These are phyloP conservation scores for Oegoconia quadripuncta DNA, from an alignment of 2,888 invertebrate genomes.

Conservation along the genomic window DNA sequence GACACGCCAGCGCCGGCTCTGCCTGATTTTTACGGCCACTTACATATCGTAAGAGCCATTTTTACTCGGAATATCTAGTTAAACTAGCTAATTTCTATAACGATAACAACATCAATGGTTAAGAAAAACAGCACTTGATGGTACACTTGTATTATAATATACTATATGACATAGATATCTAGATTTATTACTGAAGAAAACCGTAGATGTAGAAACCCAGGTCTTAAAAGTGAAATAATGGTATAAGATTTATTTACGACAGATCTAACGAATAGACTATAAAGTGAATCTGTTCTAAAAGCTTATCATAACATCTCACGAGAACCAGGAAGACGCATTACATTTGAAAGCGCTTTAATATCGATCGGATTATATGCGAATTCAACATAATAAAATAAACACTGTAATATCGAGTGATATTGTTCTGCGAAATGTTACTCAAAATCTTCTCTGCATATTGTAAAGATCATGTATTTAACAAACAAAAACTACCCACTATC, in stretches of 20 bases:
- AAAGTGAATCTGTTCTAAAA: constrained; percentile 6
- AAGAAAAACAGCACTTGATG: constrained; percentile 1
- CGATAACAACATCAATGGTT: constrained; percentile 2
- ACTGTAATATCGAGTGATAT: background rate
- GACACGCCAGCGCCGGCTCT: constrained; percentile 60
- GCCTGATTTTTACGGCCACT: constrained; percentile 68
- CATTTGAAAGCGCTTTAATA: constrained; percentile 47
- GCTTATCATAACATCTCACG: constrained; percentile 41
- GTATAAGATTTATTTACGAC: background rate
- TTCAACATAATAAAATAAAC: constrained; percentile 41
- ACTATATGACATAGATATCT: no score
- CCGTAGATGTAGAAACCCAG: no score
- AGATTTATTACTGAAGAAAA: no score
- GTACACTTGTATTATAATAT: no score
- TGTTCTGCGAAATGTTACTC: background rate
- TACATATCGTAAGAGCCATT: constrained; percentile 34
- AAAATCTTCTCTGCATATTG: background rate
- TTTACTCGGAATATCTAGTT: constrained; percentile 8
- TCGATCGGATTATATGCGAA: constrained; percentile 47
- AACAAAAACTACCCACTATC: no score
- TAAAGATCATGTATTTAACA: no score
- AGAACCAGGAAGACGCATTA: constrained; percentile 50
- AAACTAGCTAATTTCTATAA: constrained; percentile 13
- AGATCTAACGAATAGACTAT: constrained; percentile 5
- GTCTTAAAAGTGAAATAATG: no score